Evolutionary conservation across 2,113 vertebrate genomes (phyloP).

Genomic region (Tupaia chinensis): DNA sequence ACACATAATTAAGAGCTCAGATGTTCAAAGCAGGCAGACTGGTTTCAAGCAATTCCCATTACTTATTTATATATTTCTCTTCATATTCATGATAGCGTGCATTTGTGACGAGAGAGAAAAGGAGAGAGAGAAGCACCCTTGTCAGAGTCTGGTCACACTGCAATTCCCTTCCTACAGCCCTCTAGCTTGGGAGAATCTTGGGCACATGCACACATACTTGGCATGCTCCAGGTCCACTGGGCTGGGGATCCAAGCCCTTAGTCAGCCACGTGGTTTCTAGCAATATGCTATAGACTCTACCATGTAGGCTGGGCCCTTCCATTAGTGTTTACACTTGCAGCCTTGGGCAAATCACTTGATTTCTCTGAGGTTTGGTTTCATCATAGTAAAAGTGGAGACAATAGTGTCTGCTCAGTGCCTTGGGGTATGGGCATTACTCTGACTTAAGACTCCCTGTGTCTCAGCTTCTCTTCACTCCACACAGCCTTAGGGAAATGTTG

Average conservation of each 20-base stretch:
- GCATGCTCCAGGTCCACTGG: too few relatives aligned
- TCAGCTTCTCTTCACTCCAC: not conserved
- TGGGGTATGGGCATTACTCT: not conserved
- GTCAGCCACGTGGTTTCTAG: too few relatives aligned
- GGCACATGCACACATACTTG: too few relatives aligned
- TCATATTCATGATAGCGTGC: too few relatives aligned
- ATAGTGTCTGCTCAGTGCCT: rapidly evolving
- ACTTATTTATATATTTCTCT: not conserved
- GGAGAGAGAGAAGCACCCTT: too few relatives aligned
- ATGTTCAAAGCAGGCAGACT: not conserved
- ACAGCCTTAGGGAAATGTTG: not conserved
- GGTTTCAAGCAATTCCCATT: not conserved
- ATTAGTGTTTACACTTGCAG: not conserved
- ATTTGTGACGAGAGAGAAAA: too few relatives aligned
- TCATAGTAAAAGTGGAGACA: not conserved
- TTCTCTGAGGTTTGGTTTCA: not conserved
- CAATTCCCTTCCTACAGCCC: too few relatives aligned
- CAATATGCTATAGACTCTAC: too few relatives aligned
- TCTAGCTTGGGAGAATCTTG: too few relatives aligned
- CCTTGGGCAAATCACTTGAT: not conserved
- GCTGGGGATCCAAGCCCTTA: too few relatives aligned
- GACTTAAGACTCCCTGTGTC: not conserved
- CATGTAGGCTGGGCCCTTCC: too few relatives aligned
- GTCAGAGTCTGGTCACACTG: too few relatives aligned
- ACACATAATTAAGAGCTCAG: not conserved